Evolutionary conservation across 2,888 invertebrate species (phyloP).

Genomic region (Latrodectus elegans): DNA sequence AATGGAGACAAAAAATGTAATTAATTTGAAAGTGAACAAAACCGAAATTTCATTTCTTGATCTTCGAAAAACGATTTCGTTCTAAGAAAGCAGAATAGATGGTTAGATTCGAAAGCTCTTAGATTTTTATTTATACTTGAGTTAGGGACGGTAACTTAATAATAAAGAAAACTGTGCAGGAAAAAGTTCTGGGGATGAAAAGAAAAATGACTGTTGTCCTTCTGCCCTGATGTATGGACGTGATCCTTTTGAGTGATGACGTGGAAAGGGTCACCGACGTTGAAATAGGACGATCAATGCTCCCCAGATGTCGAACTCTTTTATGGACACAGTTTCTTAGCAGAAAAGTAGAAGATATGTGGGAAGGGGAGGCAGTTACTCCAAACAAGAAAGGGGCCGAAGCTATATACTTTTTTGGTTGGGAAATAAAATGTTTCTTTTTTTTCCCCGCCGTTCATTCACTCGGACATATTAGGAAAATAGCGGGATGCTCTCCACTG

Average conservation of each 20-base stretch:
- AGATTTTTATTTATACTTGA: too few species aligned
- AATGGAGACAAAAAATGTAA: too few species aligned
- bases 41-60: too few species aligned
- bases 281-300: slow-evolving; percentile 46
- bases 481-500: too few species aligned
- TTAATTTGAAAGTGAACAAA: too few species aligned
- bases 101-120: too few species aligned
- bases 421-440: neutral
- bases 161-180: neutral
- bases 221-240: slow-evolving; percentile 45
- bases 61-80: too few species aligned
- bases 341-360: neutral
- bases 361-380: neutral
- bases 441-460: neutral
- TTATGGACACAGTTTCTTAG: slow-evolving; percentile 45
- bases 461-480: too few species aligned
- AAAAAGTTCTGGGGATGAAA: neutral
- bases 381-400: neutral
- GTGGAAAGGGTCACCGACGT: slow-evolving; percentile 30
- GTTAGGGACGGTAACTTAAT: neutral
- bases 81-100: too few species aligned
- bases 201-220: slow-evolving; percentile 18
- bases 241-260: slow-evolving; percentile 59
- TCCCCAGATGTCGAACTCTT: slow-evolving; percentile 44
- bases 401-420: neutral